Evolutionary conservation across 1,140 invertebrate species (phyloP).

Genomic region (Sitobion miscanthi): DNA sequence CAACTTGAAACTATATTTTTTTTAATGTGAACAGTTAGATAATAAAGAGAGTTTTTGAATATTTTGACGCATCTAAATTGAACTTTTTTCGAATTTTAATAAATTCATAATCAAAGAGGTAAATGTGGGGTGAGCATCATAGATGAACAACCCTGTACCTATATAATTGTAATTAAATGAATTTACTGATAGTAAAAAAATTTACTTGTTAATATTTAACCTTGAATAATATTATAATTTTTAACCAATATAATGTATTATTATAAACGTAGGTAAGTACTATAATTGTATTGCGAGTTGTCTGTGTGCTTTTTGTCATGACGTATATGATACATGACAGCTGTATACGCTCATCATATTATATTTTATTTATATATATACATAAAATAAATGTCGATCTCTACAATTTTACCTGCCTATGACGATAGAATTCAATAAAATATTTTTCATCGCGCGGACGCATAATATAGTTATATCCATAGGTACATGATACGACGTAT

Average conservation of each 20-base stretch:
- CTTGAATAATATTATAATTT: slow-evolving; percentile 4
- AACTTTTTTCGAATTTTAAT: neutral
- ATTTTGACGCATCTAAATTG: neutral
- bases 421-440: neutral
- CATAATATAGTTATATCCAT: neutral
- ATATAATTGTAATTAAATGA: neutral
- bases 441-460: neutral
- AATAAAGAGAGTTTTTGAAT: neutral
- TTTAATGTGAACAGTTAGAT: neutral
- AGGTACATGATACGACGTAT: neutral
- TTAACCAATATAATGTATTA: neutral
- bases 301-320: neutral
- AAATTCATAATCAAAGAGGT: neutral
- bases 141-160: neutral
- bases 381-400: neutral
- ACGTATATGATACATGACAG: neutral
- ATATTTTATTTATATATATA: neutral
- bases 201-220: neutral
- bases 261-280: neutral
- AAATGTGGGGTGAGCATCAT: neutral
- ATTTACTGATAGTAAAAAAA: neutral
- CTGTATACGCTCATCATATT: neutral
- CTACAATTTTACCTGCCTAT: neutral
- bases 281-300: neutral
- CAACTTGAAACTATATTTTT: neutral